These are phyloP conservation scores for Entomobrya multifasciata DNA, from an alignment of 2,888 invertebrate genomes.

Conservation along the genomic window DNA sequence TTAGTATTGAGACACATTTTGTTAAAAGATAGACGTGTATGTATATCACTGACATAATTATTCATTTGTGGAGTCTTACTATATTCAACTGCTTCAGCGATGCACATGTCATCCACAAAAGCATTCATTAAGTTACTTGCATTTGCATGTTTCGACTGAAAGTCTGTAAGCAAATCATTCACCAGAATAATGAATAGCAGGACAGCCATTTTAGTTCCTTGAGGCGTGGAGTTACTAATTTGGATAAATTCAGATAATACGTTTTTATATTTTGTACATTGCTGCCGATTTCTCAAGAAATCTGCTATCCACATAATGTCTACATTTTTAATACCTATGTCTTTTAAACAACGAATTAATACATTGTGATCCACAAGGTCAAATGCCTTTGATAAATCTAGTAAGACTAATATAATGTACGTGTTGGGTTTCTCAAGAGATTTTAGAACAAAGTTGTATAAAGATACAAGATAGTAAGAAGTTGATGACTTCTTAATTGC, in stretches of 20 bases:
- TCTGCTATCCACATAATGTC: slow-evolving; percentile 28
- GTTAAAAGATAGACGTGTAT: neutral
- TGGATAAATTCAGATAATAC: neutral
- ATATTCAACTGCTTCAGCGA: slow-evolving; percentile 43
- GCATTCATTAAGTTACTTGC: slow-evolving; percentile 33
- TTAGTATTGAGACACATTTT: slow-evolving; percentile 28
- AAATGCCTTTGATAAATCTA: slow-evolving; percentile 13
- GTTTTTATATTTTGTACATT: slow-evolving; percentile 34
- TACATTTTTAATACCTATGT: neutral
- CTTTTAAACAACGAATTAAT: neutral
- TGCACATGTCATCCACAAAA: slow-evolving; percentile 52
- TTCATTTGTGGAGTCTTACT: neutral
- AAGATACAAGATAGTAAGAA: neutral
- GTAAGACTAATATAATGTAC: neutral
- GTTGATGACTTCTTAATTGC: slow-evolving; percentile 21
- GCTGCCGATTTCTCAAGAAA: slow-evolving; percentile 18
- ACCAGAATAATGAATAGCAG: slow-evolving; percentile 27
- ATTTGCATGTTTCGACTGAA: neutral
- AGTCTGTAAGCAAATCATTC: neutral
- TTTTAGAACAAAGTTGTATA: neutral
- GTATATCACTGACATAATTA: neutral
- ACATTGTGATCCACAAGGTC: slow-evolving; percentile 20
- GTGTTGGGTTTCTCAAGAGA: slow-evolving; percentile 24
- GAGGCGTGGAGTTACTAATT: slow-evolving; percentile 28
- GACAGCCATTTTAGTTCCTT: slow-evolving; percentile 39